Base-by-base conservation (phyloP, 2,797 vertebrate species). In the Champsocephalus esox region DNA sequence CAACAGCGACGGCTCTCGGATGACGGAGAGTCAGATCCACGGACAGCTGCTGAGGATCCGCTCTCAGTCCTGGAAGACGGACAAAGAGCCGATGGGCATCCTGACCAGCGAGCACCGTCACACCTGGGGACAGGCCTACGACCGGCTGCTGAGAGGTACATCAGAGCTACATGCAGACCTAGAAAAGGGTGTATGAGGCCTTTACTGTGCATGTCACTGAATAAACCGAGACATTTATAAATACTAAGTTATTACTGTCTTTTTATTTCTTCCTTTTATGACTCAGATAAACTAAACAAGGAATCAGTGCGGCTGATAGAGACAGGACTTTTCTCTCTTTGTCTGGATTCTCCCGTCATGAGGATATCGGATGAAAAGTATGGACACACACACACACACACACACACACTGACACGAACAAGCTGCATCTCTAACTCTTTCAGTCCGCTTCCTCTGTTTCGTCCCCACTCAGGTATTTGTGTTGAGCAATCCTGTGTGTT, bases 11-110 rank as follows among this genome's bases (percentile, higher is more conserved):
- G 96, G 96, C 74, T 95, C 95, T 0, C 93, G 94, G 0, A 88
- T 96, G 91, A 95, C 95, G 0, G 94, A 95, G 91, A 93, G 95
- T 76, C 96, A 96, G 94, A 96, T 96, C 73, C 95, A 95, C 70
- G 74, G 85, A 13, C 96, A 96, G 91, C 92, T 96, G 75, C 87
- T 94, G 56, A 89, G 95, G 70, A 96, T 96, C 83, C 74, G 96
- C 6, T 90, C 95, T 43, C 94, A 96, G 89, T 96, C 96, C 12
- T 96, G 95, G 95, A 96, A 96, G 91, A 96, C 96, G 0, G 95
- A 96, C 90, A 96, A 96, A 77, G 95, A 96, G 88, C 96, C 96
- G 0, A 94, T 96, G 90, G 96, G 96, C 24, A 95, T 96, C 71
- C 93, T 96, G 89, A 96, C 96, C 86, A 96, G 95, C 17, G 96